Conservation (phyloP, 1,140 invertebrate genomes). For the Drosophila albomicans region DNA sequence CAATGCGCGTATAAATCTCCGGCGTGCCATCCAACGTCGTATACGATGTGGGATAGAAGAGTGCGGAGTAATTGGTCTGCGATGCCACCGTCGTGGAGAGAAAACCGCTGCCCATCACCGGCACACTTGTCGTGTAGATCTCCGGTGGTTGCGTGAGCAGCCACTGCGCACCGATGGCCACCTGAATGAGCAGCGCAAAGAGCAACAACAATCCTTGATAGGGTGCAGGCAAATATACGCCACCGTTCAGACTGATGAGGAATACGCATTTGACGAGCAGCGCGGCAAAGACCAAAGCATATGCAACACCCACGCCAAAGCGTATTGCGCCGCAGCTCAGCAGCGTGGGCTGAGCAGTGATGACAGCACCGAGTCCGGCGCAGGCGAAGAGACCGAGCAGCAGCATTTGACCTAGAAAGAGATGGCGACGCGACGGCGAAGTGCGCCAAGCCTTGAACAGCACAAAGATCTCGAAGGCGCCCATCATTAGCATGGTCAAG, state of each 20-base stretch:
- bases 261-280: conserved; percentile 97
- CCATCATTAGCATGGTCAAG: conserved; percentile 92
- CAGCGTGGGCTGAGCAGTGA: conserved; percentile 91
- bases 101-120: conserved; percentile 71
- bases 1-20: conserved; percentile 77
- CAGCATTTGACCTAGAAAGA: conserved; percentile 96
- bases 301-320: conserved; percentile 94
- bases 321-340: conserved; percentile 93
- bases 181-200: conserved; percentile 95
- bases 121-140: conserved; percentile 86
- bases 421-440: conserved; percentile 92
- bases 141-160: conserved; percentile 90
- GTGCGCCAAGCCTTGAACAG: conserved; percentile 93
- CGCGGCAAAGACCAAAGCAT: conserved; percentile 95
- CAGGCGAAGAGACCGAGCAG: conserved; percentile 94
- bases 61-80: conserved; percentile 66
- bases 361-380: conserved; percentile 92
- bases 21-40: conserved; percentile 65
- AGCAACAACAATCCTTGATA: conserved; percentile 95
- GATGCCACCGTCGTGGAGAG: conserved; percentile 73
- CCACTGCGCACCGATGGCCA: conserved; percentile 95
- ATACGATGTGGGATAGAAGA: conserved; percentile 83
- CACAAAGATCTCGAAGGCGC: conserved; percentile 95
- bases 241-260: conserved; percentile 94
- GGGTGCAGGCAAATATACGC: conserved; percentile 96